Base-by-base conservation (phyloP, 2,797 vertebrate species). In the Myotis findleyi region DNA sequence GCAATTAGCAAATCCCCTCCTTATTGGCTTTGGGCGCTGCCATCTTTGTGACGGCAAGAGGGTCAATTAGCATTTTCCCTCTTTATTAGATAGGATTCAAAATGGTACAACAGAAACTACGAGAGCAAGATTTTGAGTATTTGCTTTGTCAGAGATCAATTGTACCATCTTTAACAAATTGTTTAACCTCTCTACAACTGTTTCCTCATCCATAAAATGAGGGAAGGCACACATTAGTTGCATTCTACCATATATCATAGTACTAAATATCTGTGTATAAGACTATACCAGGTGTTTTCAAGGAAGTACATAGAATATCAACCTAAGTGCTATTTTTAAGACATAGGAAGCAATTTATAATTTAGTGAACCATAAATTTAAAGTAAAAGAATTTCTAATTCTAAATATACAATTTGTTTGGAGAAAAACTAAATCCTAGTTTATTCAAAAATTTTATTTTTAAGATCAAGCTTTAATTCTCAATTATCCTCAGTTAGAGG, bases 311-410 rank as follows among this genome's bases (percentile, higher is more conserved):
- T 49, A 81, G 51, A 6, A 64, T 5, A 7, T 69, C 18, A 62
- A 57, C 23, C 41, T 84, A 73, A 77, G 18, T 64, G 44, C n/a
- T 64, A 47, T 38, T 90, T 90, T 90, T 72, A 94, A 72, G 55
- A 57, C 23, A 73, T 7, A 85, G 30, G 38, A 94, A 64, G 10
- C n/a, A 90, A 30, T n/a, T 53, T 23, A 4, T 36, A 86, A 86
- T 80, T 86, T 80, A 64, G 5, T 85, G 16, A 79, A 86, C 17
- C 4, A 18, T 36, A 71, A 94, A 49, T 38, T 68, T 76, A 59
- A 89, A 94, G 23, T 49, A 68, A 93, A 86, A 66, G 16, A 66
- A 55, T 80, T 90, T 73, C 44, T 80, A 80, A 79, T 66, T 80
- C 44, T 55, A 25, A 36, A 90, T 30, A 86, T 47, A 53, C 62